Conservation (phyloP, 2,888 invertebrate genomes). For the Monoplex corrugatus region DNA sequence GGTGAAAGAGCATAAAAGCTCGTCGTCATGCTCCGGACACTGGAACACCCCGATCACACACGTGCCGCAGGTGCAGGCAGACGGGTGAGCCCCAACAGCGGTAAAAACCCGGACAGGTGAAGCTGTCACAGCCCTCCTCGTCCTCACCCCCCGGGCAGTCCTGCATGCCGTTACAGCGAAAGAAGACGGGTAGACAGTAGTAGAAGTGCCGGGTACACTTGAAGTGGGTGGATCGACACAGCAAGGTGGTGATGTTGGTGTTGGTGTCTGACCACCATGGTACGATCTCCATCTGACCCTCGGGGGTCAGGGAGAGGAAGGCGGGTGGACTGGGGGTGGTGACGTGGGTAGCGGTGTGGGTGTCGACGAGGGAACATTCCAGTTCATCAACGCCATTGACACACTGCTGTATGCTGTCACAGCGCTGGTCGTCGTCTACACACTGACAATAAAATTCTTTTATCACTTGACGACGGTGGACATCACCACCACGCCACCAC, state of each 20-base stretch:
- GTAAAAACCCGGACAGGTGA: constrained; percentile 1
- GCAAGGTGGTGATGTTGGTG: background rate
- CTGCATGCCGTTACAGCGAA: background rate
- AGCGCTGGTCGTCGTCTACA: background rate
- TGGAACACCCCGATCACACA: constrained; percentile 4
- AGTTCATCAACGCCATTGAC: background rate
- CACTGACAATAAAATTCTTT: background rate
- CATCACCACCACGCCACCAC: too few relatives aligned
- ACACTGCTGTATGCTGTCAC: constrained; percentile 8
- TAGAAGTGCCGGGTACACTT: background rate
- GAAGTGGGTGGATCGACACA: background rate
- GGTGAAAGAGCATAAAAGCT: background rate
- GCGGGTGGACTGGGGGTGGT: background rate
- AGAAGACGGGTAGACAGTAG: constrained; percentile 8
- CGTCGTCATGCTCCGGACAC: constrained; percentile 16
- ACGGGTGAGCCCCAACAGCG: background rate
- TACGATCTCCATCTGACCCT: background rate
- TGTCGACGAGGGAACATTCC: background rate
- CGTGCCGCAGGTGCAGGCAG: background rate
- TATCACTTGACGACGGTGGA: too few relatives aligned
- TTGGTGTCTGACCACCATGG: background rate
- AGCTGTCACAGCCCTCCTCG: background rate
- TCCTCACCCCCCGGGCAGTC: constrained; percentile 15
- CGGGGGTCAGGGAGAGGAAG: background rate
- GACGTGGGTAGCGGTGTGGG: too few relatives aligned